These are phyloP conservation scores for Ctenopoma kingsleyae DNA, from an alignment of 2,797 vertebrate species.

Conservation along the genomic window DNA sequence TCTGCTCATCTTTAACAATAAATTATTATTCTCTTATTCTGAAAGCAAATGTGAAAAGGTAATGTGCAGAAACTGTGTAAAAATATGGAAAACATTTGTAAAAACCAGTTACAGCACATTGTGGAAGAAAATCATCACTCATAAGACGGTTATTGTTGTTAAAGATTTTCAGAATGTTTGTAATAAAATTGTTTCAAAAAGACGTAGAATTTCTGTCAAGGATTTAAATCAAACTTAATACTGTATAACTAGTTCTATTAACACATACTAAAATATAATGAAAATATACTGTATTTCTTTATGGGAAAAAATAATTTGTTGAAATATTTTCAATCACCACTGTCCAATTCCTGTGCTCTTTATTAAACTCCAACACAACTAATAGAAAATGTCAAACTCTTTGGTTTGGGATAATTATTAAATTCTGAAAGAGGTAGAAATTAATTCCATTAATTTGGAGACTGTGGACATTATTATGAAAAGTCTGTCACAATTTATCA, in stretches of 20 bases:
- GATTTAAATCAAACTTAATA: neutral
- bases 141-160: neutral
- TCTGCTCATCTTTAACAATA: neutral
- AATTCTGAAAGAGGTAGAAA: conserved; percentile 21
- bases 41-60: neutral
- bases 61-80: neutral
- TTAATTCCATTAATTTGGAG: conserved; percentile 29
- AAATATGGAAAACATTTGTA: neutral
- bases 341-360: neutral
- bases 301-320: neutral
- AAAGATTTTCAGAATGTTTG: neutral
- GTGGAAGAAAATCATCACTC: neutral
- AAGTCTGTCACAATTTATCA: conserved; percentile 84
- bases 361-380: neutral
- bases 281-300: neutral
- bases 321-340: neutral
- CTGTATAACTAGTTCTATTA: neutral
- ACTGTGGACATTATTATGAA: conserved; percentile 35
- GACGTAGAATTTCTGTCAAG: neutral
- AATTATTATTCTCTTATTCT: neutral
- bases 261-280: neutral
- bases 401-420: neutral
- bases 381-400: neutral
- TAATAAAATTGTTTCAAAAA: neutral
- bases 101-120: neutral